phyloP scores from a whole-genome alignment of 2,888 invertebrate genomes.

The Meghimatium bilineatum region DNA sequence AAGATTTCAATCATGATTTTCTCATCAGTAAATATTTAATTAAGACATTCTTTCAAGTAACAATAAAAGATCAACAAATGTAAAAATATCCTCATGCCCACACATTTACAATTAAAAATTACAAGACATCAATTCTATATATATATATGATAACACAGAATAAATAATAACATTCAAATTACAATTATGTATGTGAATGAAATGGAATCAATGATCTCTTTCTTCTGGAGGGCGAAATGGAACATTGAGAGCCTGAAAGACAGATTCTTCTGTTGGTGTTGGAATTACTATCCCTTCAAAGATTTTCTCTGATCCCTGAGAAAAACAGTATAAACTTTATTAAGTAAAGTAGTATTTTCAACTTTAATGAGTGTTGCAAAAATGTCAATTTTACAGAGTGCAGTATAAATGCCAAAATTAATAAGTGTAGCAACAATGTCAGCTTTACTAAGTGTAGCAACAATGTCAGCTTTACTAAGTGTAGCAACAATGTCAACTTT shows the following conservation, averaged over 20 bases:
- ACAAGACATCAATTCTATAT: not conserved
- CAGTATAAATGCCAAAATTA: no score
- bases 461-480: not conserved
- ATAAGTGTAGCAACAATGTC: not conserved
- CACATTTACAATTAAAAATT: no score
- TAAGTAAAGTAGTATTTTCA: no score
- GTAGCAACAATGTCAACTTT: not conserved
- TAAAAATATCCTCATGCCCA: no score
- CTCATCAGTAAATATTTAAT: no score
- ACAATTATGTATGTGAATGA: not conserved
- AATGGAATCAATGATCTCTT: slow-evolving; percentile 74
- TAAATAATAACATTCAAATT: not conserved
- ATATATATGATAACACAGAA: not conserved
- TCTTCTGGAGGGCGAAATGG: slow-evolving; percentile 78
- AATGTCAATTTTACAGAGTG: not conserved
- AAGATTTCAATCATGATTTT: no score
- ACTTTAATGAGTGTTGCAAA: not conserved
- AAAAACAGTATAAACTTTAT: slow-evolving; percentile 34
- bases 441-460: not conserved
- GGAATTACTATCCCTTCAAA: slow-evolving; percentile 75
- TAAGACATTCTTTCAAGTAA: no score
- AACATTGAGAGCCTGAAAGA: slow-evolving; percentile 77
- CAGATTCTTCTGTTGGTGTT: slow-evolving; percentile 78
- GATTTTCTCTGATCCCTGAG: slow-evolving; percentile 76
- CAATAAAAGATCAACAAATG: no score